Base-by-base conservation (phyloP, 2,797 vertebrate species). In the Sphaeramia orbicularis region DNA sequence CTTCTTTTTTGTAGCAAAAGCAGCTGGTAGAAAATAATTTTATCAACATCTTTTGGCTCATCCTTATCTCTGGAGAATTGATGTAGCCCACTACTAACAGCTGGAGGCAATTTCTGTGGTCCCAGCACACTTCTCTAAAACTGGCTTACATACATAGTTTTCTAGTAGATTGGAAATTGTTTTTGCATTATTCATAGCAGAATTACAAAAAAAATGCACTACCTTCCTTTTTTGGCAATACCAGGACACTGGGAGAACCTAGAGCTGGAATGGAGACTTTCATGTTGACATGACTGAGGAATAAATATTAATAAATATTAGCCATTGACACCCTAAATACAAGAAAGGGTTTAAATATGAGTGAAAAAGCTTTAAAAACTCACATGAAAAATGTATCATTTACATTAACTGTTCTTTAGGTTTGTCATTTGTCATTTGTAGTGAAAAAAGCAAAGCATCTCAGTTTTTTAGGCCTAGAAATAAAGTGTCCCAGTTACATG, bases 211-310 rank as follows among this genome's bases (percentile, higher is more conserved):
- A 7, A 0, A n/a, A n/a, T 9, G 4, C 5, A 84, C 89, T 95
- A 97, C 96, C 96, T 94, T 93, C 82, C 47, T 61, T 70, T 68
- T 84, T 86, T 56, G 90, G 90, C 41, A 94, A 85, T 74, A 97
- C 94, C 10, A 84, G 92, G 83, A 98, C 88, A 64, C 81, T 92
- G 49, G 94, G 92, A 24, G 93, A 83, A 83, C 94, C 96, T 65
- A 90, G 93, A 66, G 95, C 89, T 63, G 75, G 81, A 75, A 98
- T 86, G 0, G 90, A 92, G 65, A 95, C 91, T 92, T 97, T 97
- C 85, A 97, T 94, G 85, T 97, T 97, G 78, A 96, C 80, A 15
- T 81, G 85, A 84, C 97, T 98, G 87, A 55, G 92, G 86, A 2
- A 83, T 71, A 83, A 2, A 66, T 1, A 1, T 8, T 42, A 57